Evolutionary conservation across 2,113 vertebrate genomes (phyloP).

Genomic region (Anhinga anhinga): DNA sequence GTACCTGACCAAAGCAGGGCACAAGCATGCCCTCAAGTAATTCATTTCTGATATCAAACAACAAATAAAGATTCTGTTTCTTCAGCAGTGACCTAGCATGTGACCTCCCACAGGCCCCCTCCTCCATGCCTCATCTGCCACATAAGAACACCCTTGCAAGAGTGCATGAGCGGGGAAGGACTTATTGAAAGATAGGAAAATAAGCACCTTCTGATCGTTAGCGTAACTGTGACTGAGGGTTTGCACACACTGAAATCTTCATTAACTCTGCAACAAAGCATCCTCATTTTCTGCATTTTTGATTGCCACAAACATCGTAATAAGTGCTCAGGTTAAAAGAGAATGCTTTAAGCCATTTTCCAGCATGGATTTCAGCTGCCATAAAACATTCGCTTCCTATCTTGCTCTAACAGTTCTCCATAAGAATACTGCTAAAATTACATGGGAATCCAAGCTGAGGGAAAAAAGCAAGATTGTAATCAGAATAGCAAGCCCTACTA

Average conservation of each 20-base stretch:
- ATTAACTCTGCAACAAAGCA: conserved; percentile 26
- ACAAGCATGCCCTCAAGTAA: neutral
- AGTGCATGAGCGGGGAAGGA: neutral
- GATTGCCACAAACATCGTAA: neutral
- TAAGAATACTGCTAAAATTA: conserved; percentile 35
- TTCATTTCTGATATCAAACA: conserved; percentile 13
- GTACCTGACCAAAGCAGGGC: conserved; percentile 24
- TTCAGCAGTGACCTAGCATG: neutral
- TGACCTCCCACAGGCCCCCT: neutral
- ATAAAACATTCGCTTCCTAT: neutral
- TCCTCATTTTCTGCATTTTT: neutral
- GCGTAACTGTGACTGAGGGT: neutral
- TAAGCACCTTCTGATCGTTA: neutral
- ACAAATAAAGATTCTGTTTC: conserved; percentile 20
- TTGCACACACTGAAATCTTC: conserved; percentile 5
- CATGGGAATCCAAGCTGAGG: conserved; percentile 3
- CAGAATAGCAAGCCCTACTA: neutral
- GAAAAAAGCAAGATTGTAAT: conserved; percentile 1
- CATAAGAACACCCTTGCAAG: neutral
- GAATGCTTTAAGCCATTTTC: conserved; percentile 20
- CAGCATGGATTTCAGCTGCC: neutral
- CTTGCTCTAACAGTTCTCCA: conserved; percentile 22
- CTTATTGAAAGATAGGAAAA: neutral
- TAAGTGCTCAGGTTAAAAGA: conserved; percentile 30
- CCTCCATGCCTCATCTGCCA: neutral